Evolutionary conservation across 2,888 invertebrate genomes (phyloP).

Genomic region (Mantis religiosa): DNA sequence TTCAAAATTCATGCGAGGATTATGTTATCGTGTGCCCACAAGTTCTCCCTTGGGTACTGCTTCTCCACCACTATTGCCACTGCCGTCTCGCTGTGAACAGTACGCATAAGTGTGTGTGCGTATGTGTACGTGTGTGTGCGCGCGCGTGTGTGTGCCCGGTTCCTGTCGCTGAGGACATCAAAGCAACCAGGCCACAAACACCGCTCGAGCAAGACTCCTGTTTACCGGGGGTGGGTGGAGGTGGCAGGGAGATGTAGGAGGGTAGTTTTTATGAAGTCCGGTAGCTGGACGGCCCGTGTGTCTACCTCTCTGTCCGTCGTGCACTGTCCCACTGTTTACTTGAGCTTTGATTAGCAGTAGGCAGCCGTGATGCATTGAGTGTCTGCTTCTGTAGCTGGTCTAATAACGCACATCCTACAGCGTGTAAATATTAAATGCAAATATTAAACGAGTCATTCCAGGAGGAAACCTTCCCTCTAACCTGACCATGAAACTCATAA

Average conservation of each 20-base stretch:
- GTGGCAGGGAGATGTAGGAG: neutral
- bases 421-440: constrained; percentile 18
- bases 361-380: neutral
- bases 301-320: neutral
- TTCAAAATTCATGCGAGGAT: neutral
- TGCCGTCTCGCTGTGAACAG: neutral
- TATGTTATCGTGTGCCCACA: neutral
- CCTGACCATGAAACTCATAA: neutral
- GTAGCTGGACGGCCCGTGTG: neutral
- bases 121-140: neutral
- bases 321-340: constrained; percentile 7
- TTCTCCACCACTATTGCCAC: neutral
- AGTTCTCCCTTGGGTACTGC: neutral
- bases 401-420: constrained; percentile 10
- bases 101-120: neutral
- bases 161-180: constrained; percentile 1
- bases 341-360: constrained; percentile 16
- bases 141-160: neutral
- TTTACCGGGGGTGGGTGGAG: neutral
- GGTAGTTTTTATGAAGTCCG: constrained; percentile 13
- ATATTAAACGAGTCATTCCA: neutral
- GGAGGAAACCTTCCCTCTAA: neutral
- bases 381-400: neutral
- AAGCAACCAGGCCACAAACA: constrained; percentile 13
- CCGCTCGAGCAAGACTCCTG: constrained; percentile 12